phyloP scores from a whole-genome alignment of 2,888 invertebrate genomes.

The Entomobrya multifasciata region DNA sequence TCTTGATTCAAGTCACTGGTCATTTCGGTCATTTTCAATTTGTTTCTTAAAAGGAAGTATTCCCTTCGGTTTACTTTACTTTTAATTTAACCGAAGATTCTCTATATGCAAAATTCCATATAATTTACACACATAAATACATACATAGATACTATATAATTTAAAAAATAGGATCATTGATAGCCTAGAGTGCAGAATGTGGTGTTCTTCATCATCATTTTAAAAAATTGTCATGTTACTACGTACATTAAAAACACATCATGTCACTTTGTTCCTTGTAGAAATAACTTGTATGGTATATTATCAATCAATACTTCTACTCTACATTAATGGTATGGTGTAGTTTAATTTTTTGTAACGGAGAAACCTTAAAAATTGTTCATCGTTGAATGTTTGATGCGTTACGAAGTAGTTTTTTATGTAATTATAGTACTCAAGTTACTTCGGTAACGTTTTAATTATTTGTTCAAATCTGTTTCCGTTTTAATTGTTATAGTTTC shows the following conservation, averaged over 20 bases:
- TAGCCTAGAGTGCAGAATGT: constrained; percentile 80
- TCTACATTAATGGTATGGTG: too few species aligned
- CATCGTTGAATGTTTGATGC: constrained; percentile 3
- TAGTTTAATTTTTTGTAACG: too few species aligned
- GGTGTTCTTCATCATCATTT: constrained; percentile 76
- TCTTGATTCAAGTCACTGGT: too few species aligned
- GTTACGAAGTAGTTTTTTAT: too few species aligned
- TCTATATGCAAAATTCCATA: background rate
- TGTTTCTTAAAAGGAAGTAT: too few species aligned
- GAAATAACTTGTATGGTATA: too few species aligned
- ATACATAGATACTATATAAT: background rate
- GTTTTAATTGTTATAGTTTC: too few species aligned
- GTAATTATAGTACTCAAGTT: background rate
- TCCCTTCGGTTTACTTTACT: background rate
- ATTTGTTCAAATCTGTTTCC: too few species aligned
- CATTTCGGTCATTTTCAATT: too few species aligned
- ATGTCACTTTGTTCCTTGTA: background rate
- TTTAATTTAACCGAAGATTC: background rate
- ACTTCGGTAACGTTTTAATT: too few species aligned
- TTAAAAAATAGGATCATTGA: constrained; percentile 52
- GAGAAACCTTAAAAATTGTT: constrained; percentile 4
- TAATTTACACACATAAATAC: constrained; percentile 1
- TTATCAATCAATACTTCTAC: too few species aligned
- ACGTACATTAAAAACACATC: constrained; percentile 14
- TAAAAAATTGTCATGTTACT: background rate